Conservation (phyloP, 2,888 invertebrate species). For the Caenorhabditis uteleia region DNA sequence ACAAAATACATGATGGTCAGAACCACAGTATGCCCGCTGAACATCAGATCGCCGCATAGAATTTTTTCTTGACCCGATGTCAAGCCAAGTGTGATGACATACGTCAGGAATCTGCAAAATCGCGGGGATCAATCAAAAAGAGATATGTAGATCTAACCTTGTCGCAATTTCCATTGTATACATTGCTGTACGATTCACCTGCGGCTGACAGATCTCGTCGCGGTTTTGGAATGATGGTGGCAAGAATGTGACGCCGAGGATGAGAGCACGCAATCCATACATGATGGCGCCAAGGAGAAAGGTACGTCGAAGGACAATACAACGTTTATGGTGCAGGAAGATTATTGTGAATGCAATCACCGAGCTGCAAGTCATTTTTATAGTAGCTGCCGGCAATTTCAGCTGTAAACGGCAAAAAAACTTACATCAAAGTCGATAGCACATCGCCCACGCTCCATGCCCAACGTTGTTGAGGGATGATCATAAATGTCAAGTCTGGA, state of each 20-base stretch:
- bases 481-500: conserved; percentile 65
- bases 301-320: conserved; percentile 65
- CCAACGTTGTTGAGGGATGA: conserved; percentile 68
- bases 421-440: conserved; percentile 63
- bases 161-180: conserved; percentile 65
- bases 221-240: conserved; percentile 68
- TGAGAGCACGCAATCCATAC: conserved; percentile 54
- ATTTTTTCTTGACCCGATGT: conserved; percentile 68
- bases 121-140: neutral
- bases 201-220: conserved; percentile 66
- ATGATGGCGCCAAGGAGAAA: conserved; percentile 65
- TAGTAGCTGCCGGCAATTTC: too few species aligned
- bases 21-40: conserved; percentile 67
- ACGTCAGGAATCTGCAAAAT: conserved; percentile 61
- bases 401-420: neutral
- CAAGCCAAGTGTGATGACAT: conserved; percentile 68
- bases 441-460: conserved; percentile 69
- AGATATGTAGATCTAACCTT: conserved; percentile 17
- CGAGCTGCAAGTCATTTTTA: conserved; percentile 56
- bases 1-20: conserved; percentile 68
- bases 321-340: conserved; percentile 62
- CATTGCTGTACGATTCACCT: conserved; percentile 66
- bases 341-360: conserved; percentile 65
- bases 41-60: conserved; percentile 69
- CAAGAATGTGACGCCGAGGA: conserved; percentile 62